These are phyloP conservation scores for Diadegma fenestrale DNA, from an alignment of 2,888 invertebrate species.

Conservation along the genomic window DNA sequence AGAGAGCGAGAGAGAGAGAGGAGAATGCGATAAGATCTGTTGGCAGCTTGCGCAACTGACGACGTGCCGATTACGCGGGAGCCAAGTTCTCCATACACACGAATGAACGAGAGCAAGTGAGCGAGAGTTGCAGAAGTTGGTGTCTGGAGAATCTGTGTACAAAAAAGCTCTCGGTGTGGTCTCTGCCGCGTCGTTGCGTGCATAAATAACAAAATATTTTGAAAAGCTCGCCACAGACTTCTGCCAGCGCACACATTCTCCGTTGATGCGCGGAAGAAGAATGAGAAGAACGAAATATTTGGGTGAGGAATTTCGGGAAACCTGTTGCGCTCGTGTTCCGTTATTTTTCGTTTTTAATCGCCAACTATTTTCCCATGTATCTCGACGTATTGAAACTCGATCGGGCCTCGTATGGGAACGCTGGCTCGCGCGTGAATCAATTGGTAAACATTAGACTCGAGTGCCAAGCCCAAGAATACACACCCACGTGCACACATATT, in stretches of 20 bases:
- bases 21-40: constrained; percentile 64
- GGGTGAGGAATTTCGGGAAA: constrained; percentile 43
- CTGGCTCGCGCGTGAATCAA: constrained; percentile 52
- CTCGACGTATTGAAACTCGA: constrained; percentile 47
- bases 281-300: constrained; percentile 28
- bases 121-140: background rate
- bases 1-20: constrained; percentile 42
- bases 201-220: constrained; percentile 1
- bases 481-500: constrained; percentile 17
- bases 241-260: background rate
- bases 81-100: constrained; percentile 33
- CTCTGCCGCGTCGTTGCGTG: constrained; percentile 6
- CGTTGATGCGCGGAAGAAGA: background rate
- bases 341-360: background rate
- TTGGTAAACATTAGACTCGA: constrained; percentile 54
- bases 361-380: background rate
- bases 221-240: background rate
- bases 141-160: constrained; percentile 10
- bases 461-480: constrained; percentile 19
- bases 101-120: background rate
- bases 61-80: constrained; percentile 71
- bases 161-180: constrained; percentile 18
- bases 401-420: constrained; percentile 33
- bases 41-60: constrained; percentile 65
- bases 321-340: constrained; percentile 10